These are phyloP conservation scores for Myrmecophaga tridactyla DNA, from an alignment of 2,113 vertebrate species.

Conservation along the genomic window DNA sequence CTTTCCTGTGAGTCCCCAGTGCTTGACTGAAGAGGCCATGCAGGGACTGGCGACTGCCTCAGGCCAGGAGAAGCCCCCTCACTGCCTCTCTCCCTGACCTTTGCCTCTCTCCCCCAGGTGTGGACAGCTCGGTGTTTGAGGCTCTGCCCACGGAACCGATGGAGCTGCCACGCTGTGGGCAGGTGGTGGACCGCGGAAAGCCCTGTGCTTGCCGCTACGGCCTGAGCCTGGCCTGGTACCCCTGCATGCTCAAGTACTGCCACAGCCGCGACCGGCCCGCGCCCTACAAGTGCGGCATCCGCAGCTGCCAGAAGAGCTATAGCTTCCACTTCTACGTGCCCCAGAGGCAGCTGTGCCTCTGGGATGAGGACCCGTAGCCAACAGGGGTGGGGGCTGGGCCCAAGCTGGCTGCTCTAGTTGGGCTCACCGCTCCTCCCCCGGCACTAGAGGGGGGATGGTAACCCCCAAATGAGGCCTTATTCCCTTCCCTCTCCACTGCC, in stretches of 20 bases:
- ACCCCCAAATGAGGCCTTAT: background rate
- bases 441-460: background rate
- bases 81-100: background rate
- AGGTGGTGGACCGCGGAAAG: constrained; percentile 87
- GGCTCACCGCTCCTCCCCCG: background rate
- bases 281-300: constrained; percentile 98
- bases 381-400: accelerated
- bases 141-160: constrained; percentile 81
- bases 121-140: constrained; percentile 93
- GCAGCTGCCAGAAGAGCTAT: constrained; percentile 97
- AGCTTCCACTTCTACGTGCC: constrained; percentile 92
- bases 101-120: constrained; percentile 79
- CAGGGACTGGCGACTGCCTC: background rate
- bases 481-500: background rate
- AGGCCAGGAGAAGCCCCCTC: too few relatives aligned
- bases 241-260: constrained; percentile 97
- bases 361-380: constrained; percentile 94
- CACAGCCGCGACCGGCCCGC: constrained; percentile 88
- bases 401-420: accelerated
- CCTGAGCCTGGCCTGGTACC: constrained; percentile 96
- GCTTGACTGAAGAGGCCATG: background rate
- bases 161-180: constrained; percentile 84
- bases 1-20: background rate
- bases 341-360: constrained; percentile 94
- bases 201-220: constrained; percentile 92